Percentiles rank a stretch among this genome's conserved stretches.
Evolutionary conservation across 2,797 vertebrate species (phyloP).

Genomic region (Dryobates pubescens): DNA sequence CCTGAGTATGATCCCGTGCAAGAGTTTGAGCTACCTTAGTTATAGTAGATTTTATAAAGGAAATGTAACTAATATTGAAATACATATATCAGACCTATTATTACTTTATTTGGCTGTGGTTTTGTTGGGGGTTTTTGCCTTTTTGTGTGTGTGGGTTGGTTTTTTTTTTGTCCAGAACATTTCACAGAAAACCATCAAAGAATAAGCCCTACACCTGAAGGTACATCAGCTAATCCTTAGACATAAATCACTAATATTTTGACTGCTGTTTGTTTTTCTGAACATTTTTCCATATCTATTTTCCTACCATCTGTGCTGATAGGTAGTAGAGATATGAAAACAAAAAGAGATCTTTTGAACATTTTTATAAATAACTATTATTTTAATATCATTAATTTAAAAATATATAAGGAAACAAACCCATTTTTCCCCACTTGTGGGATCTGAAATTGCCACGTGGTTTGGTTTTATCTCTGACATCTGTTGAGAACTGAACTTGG

Average conservation of each 20-base stretch:
- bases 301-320: neutral
- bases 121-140: too few species aligned
- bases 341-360: neutral
- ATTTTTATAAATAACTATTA: neutral
- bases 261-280: neutral
- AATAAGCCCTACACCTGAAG: neutral
- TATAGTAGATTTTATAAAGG: neutral
- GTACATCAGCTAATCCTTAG: neutral
- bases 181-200: neutral
- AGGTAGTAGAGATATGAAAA: neutral
- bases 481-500: neutral
- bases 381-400: neutral
- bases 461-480: neutral
- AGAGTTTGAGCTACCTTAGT: neutral
- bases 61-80: neutral
- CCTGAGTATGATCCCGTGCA: neutral
- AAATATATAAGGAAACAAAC: neutral
- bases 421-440: rapidly evolving
- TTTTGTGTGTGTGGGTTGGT: too few species aligned
- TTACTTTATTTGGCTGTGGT: too few species aligned
- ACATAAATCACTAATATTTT: neutral
- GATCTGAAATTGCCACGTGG: neutral
- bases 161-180: neutral
- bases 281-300: neutral
- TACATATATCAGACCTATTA: neutral